Evolutionary conservation across 2,113 vertebrate species (phyloP).

Genomic region (Cryptoleucopteryx plumbea): DNA sequence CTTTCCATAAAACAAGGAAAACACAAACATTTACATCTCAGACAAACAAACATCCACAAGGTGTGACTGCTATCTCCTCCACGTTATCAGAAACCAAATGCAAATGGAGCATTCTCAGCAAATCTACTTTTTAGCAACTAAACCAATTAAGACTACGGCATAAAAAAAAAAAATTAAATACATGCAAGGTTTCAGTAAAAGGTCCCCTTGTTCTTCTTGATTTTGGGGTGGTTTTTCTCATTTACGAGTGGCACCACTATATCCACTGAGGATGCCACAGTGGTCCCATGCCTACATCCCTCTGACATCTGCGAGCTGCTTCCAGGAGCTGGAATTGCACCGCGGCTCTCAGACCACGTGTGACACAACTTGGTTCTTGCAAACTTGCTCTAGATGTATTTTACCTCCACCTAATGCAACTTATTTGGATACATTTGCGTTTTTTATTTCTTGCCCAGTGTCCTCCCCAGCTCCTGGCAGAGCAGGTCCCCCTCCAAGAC

Average conservation of each 20-base stretch:
- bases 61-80: background rate
- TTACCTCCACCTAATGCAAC: background rate
- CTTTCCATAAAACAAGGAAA: background rate
- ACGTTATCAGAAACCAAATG: background rate
- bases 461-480: accelerated
- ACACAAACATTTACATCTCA: background rate
- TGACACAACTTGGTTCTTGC: background rate
- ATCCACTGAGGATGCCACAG: background rate
- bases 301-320: accelerated
- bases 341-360: accelerated
- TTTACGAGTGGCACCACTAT: accelerated
- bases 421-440: background rate
- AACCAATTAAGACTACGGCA: background rate
- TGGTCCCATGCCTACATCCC: background rate
- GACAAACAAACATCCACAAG: background rate
- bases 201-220: accelerated
- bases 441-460: accelerated
- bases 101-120: background rate
- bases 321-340: background rate
- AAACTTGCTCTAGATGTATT: background rate
- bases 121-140: background rate
- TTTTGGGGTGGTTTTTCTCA: background rate
- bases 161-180: background rate
- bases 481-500: background rate
- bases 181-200: background rate